Conservation (phyloP, 2,888 invertebrate genomes). For the Kuschelorhynchus macadamiae region DNA sequence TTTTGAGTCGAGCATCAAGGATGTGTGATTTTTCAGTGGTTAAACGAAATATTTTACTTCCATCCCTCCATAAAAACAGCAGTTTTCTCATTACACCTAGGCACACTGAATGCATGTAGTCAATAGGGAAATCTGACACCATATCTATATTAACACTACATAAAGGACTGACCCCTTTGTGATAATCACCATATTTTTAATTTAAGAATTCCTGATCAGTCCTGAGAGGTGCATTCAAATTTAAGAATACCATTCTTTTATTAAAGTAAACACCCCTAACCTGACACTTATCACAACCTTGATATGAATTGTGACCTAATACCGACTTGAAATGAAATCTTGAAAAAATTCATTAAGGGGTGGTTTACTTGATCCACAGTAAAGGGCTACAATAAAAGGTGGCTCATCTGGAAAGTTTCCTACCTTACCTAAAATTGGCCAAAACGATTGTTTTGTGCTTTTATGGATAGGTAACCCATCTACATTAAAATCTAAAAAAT, state of each 20-base stretch:
- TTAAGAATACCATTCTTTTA: constrained; percentile 51
- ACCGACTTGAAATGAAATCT: no score
- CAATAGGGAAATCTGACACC: constrained; percentile 48
- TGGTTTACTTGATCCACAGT: no score
- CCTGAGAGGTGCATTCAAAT: constrained; percentile 50
- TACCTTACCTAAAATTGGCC: no score
- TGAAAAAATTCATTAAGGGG: no score
- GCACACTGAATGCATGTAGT: constrained; percentile 56
- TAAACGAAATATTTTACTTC: constrained; percentile 9
- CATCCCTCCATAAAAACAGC: constrained; percentile 39
- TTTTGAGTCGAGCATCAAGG: constrained; percentile 22
- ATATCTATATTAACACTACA: constrained; percentile 39
- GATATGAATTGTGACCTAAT: constrained; percentile 47
- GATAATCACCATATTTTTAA: constrained; percentile 41
- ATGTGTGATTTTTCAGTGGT: constrained; percentile 9
- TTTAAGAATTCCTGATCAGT: constrained; percentile 43
- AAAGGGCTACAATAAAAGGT: no score
- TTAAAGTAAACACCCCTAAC: constrained; percentile 46
- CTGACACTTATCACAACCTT: constrained; percentile 54
- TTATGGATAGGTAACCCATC: no score
- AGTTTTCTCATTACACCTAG: constrained; percentile 46
- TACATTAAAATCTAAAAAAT: no score
- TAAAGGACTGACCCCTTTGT: constrained; percentile 51
- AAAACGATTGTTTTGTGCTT: no score
- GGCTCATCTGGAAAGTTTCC: no score